Evolutionary conservation across 2,797 vertebrate genomes (phyloP).

Genomic region (Microctenopoma stevenorrisi): DNA sequence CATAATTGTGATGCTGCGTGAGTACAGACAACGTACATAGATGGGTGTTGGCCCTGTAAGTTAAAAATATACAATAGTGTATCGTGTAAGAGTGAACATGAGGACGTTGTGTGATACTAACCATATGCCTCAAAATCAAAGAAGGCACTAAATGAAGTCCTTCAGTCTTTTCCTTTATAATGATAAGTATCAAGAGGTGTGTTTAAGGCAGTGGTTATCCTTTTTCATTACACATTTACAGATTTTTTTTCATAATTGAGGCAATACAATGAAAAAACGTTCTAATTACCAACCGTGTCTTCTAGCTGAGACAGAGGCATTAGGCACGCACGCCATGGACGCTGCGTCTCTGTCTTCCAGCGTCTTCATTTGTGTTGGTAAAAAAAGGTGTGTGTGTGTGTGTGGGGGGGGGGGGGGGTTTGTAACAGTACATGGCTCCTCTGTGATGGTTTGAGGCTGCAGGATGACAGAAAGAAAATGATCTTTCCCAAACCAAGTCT

Average conservation of each 20-base stretch:
- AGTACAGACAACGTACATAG: slow-evolving; percentile 53
- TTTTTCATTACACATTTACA: slow-evolving; percentile 61
- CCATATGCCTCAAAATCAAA: slow-evolving; percentile 72
- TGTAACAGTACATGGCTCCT: slow-evolving; percentile 36
- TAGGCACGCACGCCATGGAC: slow-evolving; percentile 46
- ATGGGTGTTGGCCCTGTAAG: slow-evolving; percentile 59
- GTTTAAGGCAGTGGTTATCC: slow-evolving; percentile 83
- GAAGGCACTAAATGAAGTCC: slow-evolving; percentile 80
- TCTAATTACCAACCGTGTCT: slow-evolving; percentile 51
- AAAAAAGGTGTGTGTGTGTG: neutral
- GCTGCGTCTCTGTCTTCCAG: slow-evolving; percentile 33
- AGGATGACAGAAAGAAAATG: slow-evolving; percentile 53
- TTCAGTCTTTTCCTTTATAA: slow-evolving; percentile 69
- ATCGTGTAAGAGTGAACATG: slow-evolving; percentile 57
- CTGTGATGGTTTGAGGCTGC: slow-evolving; percentile 65
- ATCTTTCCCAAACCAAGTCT: slow-evolving; percentile 56
- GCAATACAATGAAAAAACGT: slow-evolving; percentile 54
- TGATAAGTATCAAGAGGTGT: slow-evolving; percentile 62
- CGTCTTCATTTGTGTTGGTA: slow-evolving; percentile 41
- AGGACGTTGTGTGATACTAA: slow-evolving; percentile 63
- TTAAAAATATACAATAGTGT: slow-evolving; percentile 66
- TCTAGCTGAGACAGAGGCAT: slow-evolving; percentile 46
- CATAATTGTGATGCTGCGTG: slow-evolving; percentile 39
- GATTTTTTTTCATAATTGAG: slow-evolving; percentile 41
- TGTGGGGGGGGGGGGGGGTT: slow-evolving; percentile 5